A percentile compares a stretch with the other conserved stretches of the same genome.
Conservation (phyloP, 2,888 invertebrate genomes). For the Dysmachus trigonus region DNA sequence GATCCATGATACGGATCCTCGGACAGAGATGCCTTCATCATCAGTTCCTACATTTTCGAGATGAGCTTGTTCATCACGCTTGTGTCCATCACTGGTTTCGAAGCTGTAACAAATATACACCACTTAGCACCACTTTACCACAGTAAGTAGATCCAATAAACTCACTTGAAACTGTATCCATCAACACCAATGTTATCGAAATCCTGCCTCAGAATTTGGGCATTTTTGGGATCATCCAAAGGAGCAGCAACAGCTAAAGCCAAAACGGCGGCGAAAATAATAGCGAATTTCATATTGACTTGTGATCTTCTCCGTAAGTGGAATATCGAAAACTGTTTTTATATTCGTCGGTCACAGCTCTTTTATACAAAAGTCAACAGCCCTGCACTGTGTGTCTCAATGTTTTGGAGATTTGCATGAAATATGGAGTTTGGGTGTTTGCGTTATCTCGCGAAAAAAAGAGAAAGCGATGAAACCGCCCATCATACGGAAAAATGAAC, state of each 20-base stretch:
- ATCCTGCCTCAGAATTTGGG: conserved; percentile 50
- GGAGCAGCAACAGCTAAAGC: conserved; percentile 47
- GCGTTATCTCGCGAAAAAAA: background rate
- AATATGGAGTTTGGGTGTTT: background rate
- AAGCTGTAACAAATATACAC: conserved; percentile 53
- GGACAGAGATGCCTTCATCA: conserved; percentile 63
- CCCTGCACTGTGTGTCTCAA: background rate
- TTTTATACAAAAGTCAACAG: background rate
- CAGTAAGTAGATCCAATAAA: conserved; percentile 1
- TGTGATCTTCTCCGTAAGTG: conserved; percentile 55
- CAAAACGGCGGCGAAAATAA: conserved; percentile 51
- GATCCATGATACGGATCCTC: conserved; percentile 64
- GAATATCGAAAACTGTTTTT: background rate
- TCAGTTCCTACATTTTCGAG: conserved; percentile 64
- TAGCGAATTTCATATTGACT: conserved; percentile 54
- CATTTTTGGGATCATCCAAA: conserved; percentile 45
- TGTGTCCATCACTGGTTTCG: conserved; percentile 65
- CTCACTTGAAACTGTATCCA: conserved; percentile 67
- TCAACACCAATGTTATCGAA: conserved; percentile 68
- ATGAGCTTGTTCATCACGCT: conserved; percentile 62
- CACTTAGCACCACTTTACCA: background rate
- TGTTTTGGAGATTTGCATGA: background rate
- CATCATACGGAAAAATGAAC: background rate
- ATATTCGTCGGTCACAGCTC: background rate
- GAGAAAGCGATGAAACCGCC: background rate